These are phyloP conservation scores for Cataglyphis hispanica DNA, from an alignment of 1,140 invertebrate species.

Conservation along the genomic window DNA sequence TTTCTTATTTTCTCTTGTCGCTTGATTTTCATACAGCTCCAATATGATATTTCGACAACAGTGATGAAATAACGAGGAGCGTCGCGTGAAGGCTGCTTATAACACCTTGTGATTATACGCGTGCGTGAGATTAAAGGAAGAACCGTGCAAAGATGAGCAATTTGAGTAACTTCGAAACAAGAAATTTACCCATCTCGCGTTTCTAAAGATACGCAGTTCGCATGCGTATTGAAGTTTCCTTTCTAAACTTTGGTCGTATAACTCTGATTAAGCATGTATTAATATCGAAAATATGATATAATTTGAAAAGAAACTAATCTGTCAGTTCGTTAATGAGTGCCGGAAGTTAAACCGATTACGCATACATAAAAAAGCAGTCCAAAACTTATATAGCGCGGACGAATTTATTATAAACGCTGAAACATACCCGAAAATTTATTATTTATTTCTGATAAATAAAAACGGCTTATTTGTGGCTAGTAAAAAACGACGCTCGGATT, in stretches of 20 bases:
- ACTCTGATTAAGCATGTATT: constrained; percentile 11
- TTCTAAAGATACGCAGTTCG: constrained; percentile 40
- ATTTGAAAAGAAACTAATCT: neutral
- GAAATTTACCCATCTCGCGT: constrained; percentile 38
- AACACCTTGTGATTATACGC: constrained; percentile 53
- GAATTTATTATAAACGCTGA: neutral
- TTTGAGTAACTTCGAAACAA: constrained; percentile 35
- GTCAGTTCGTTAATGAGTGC: constrained; percentile 62
- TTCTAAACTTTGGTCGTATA: constrained; percentile 25
- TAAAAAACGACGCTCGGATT: constrained; percentile 8
- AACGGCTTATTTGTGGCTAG: constrained; percentile 13
- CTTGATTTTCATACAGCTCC: neutral
- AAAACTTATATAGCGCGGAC: neutral
- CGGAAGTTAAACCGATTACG: constrained; percentile 62
- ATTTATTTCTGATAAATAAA: constrained; percentile 16
- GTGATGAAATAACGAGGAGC: constrained; percentile 16
- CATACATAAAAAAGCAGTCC: neutral
- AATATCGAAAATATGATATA: neutral
- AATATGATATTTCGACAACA: constrained; percentile 36
- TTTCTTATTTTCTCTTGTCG: neutral
- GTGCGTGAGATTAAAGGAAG: constrained; percentile 56
- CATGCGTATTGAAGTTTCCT: constrained; percentile 1
- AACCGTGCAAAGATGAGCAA: constrained; percentile 47
- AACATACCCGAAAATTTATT: constrained; percentile 4
- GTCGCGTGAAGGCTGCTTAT: constrained; percentile 14